Evolutionary conservation across 1,140 invertebrate genomes (phyloP), one percentile per base, ranked within the genome.

Genomic region (Formica exsecta): DNA sequence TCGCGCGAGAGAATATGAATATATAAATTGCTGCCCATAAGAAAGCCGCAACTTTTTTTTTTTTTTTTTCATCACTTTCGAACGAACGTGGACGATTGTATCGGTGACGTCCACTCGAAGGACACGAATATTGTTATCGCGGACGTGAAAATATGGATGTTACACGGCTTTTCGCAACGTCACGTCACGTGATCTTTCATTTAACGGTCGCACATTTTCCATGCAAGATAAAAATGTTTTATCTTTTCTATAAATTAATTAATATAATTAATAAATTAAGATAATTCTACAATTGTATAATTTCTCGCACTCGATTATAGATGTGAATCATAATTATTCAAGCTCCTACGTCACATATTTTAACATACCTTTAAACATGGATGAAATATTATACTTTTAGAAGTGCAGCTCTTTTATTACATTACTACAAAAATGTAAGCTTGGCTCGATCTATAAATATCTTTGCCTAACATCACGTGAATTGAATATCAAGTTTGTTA

Each of bases 41-140:
- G 48, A 51, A 19, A 59, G 11, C 5, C 32, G 41, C 29, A 38
- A 41, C 16, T 0, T 6, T 86, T 64, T 80, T 87, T 48, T 59
- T 73, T 0, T 8, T 86, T 64, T 73, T 87, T 48, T 73, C 44
- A 19, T 7, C 8, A 2, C 48, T 65, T 85, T 68, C 8, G n/a
- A 29, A 41, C 7, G 51, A 16, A 29, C 13, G 5, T 64, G 16
- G 13, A 38, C 54, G 16, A 16, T 9, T n/a, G 0, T 57, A n/a
- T 73, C 32, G 29, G n/a, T 7, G 70, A 51, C 16, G 68, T 68
- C 9, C 29, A 29, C 3, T 48, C 16, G n/a, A 51, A 29, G 38
- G 16, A 3, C 2, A 54, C 68, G 16, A 51, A 71, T 71, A 16
- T 70, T 51, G 29, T 51, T 13, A 13, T 66, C 32, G 32, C 11